Evolutionary conservation across 2,888 invertebrate genomes (phyloP).

Genomic region (Halictus ligatus): DNA sequence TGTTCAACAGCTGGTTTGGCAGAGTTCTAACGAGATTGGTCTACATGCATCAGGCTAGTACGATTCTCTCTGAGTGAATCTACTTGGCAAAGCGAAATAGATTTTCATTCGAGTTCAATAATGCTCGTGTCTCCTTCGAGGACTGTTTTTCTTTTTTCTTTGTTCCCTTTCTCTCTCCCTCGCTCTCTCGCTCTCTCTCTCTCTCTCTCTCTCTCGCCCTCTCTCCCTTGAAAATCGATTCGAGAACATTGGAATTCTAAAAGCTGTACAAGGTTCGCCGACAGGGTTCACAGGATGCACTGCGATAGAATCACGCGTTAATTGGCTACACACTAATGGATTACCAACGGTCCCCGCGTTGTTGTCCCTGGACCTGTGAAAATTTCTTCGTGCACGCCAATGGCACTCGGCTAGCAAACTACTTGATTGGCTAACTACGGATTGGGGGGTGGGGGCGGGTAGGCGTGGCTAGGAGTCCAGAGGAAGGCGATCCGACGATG

Average conservation of each 20-base stretch:
- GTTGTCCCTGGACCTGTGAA: slow-evolving; percentile 48
- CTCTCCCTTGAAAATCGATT: background rate
- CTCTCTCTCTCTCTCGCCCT: background rate
- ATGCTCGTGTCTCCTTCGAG: slow-evolving; percentile 36
- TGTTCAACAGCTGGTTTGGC: background rate
- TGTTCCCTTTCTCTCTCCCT: background rate
- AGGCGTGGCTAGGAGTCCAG: background rate
- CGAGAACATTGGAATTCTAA: slow-evolving; percentile 50
- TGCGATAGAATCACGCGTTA: slow-evolving; percentile 70
- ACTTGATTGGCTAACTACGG: background rate
- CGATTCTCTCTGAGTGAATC: background rate
- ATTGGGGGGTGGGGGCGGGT: background rate
- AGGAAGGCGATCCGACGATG: background rate
- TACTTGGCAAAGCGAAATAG: background rate
- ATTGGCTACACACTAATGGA: slow-evolving; percentile 45
- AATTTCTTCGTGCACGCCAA: slow-evolving; percentile 33
- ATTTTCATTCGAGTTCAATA: slow-evolving; percentile 7
- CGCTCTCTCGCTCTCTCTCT: background rate
- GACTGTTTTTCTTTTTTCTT: background rate
- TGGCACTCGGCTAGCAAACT: background rate
- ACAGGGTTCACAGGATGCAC: slow-evolving; percentile 79
- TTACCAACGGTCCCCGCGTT: slow-evolving; percentile 51
- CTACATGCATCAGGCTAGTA: slow-evolving; percentile 9
- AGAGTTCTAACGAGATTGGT: background rate
- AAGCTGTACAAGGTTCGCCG: slow-evolving; percentile 68